Conservation (phyloP, 2,797 vertebrate species). For the Acanthurus lineatus region DNA sequence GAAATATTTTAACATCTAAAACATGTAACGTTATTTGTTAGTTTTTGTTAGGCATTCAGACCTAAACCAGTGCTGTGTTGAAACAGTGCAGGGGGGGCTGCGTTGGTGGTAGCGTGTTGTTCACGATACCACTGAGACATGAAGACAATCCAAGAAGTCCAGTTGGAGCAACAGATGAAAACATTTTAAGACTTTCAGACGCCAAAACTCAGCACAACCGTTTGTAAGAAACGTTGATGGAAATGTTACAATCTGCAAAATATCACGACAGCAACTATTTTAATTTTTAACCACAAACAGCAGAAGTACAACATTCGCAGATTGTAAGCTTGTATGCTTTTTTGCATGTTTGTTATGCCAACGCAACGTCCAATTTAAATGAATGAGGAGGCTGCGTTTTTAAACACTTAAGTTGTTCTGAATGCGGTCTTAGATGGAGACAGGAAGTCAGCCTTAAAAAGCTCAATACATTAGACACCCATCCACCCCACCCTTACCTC, state of each 20-base stretch:
- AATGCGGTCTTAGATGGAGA: not conserved
- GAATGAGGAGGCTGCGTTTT: not conserved
- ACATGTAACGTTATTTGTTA: not conserved
- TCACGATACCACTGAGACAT: not conserved
- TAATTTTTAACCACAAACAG: not conserved
- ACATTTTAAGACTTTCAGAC: not conserved
- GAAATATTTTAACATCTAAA: conserved; percentile 20
- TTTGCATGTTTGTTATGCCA: not conserved
- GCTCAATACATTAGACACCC: not conserved
- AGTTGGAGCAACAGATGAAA: conserved; percentile 6
- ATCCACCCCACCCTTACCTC: conserved; percentile 4
- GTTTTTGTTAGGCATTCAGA: not conserved
- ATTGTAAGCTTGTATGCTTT: not conserved
- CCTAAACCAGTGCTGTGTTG: not conserved
- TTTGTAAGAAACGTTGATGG: not conserved
- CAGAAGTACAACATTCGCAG: not conserved
- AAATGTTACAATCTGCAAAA: conserved; percentile 5
- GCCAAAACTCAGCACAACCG: conserved; percentile 6
- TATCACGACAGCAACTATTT: not conserved
- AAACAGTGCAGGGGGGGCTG: not conserved
- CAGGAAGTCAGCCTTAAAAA: not conserved
- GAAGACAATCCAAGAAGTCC: not conserved
- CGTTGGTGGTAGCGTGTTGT: not conserved
- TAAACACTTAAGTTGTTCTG: not conserved
- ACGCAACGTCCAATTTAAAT: not conserved